Evolutionary conservation across 1,140 invertebrate genomes (phyloP).

Genomic region (Episyrphus balteatus): DNA sequence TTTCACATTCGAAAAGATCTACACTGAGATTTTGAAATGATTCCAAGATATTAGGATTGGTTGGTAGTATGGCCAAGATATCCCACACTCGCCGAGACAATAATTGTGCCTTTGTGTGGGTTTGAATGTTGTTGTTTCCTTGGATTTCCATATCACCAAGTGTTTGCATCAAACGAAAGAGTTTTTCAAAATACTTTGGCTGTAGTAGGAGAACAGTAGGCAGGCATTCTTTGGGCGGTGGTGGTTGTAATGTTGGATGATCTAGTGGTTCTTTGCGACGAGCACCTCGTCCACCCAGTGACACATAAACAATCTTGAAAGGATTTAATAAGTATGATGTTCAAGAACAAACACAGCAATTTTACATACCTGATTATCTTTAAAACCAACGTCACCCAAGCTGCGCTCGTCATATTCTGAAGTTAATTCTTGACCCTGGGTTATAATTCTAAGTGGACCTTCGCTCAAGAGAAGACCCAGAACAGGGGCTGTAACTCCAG

Average conservation of each 20-base stretch:
- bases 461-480: constrained; percentile 58
- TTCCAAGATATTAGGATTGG: constrained; percentile 71
- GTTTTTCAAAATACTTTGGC: constrained; percentile 78
- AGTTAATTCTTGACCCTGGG: constrained; percentile 83
- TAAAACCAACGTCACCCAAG: constrained; percentile 79
- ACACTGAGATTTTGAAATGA: constrained; percentile 66
- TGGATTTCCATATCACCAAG: constrained; percentile 71
- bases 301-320: constrained; percentile 69
- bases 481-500: constrained; percentile 25
- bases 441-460: constrained; percentile 82
- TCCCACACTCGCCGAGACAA: constrained; percentile 87
- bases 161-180: constrained; percentile 82
- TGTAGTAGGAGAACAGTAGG: constrained; percentile 75
- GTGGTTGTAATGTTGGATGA: constrained; percentile 62
- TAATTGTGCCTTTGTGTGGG: constrained; percentile 81
- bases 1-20: constrained; percentile 25
- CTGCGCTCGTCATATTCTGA: constrained; percentile 90
- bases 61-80: constrained; percentile 80
- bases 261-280: constrained; percentile 59
- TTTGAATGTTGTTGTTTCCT: constrained; percentile 60
- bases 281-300: constrained; percentile 66
- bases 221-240: constrained; percentile 68
- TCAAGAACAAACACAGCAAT: background rate
- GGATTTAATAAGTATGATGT: background rate
- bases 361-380: constrained; percentile 54